A percentile compares a stretch with the other conserved stretches of the same genome.
These are phyloP conservation scores for Heloderma charlesbogerti DNA, from an alignment of 2,113 vertebrate genomes.

Conservation along the genomic window DNA sequence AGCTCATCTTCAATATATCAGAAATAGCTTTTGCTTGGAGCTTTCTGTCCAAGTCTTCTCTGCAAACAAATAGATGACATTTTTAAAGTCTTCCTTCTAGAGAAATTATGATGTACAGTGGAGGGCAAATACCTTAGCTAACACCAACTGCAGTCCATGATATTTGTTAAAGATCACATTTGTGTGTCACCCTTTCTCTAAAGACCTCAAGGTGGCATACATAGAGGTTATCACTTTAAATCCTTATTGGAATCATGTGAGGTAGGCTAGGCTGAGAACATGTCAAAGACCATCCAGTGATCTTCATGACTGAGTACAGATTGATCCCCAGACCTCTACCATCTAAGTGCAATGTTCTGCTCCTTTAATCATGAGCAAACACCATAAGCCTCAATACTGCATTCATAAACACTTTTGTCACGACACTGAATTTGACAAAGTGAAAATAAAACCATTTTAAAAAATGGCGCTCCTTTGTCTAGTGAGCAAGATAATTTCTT, in stretches of 20 bases:
- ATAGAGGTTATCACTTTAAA: background rate
- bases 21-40: conserved; percentile 79
- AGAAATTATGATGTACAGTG: background rate
- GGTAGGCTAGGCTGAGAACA: background rate
- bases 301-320: background rate
- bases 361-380: background rate
- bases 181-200: background rate
- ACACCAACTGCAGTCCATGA: background rate
- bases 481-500: background rate
- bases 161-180: background rate
- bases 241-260: background rate
- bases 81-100: background rate
- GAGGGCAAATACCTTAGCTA: background rate
- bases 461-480: background rate
- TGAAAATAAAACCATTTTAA: background rate
- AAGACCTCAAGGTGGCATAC: background rate
- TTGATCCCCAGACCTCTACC: background rate
- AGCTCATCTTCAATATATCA: conserved; percentile 73
- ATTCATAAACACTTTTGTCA: background rate
- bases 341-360: background rate
- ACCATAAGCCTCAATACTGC: background rate
- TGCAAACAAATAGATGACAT: conserved; percentile 54
- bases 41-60: conserved; percentile 81
- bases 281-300: background rate
- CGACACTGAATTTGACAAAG: background rate